Base-by-base conservation (phyloP, 92 coral and sea anemone species). In the Hydrozoanthus gracilis region DNA sequence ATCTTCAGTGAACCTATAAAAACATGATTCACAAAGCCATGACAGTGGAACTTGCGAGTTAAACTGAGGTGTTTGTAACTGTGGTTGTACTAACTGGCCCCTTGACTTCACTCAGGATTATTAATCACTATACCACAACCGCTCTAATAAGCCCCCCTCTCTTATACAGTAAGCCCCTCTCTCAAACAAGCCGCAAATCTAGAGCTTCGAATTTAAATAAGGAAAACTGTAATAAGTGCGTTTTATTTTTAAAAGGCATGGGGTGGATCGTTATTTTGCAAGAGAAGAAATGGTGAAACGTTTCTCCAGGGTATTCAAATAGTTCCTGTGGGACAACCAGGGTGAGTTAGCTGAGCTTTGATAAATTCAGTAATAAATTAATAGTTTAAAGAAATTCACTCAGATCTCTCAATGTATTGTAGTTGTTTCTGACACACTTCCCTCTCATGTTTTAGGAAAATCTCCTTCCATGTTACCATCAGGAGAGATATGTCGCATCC, bases 301-400 rank as follows among this genome's bases (percentile, higher is more conserved):
- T 93, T 92, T 82, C 85, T 88, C 46, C 99, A 97, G 87, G 88
- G 92, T 91, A 95, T 95, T 20, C 95, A 97, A 69, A 93, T 97
- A 86, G 90, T 97, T 88, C 99, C 99, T 73, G 93, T 97, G 47
- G 99, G 99, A 79, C 92, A 95, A 87, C 98, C 98, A 68, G 97
- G 98, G 98, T 95, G 78, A 91, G 98, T 71, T 27, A 27, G 39
- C 39, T 27, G 39, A 27, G 39, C 39, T 27, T 27, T 27, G 2
- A 27, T 27, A 27, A 27, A 27, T 27, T 27, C 39, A 27, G 2
- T 27, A 27, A 27, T 27, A 9, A 69, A 35, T 69, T 9, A 20
- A 14, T 70, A 13, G 17, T 11, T 44, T 45, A 15, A n/a, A n/a
- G 15, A n/a, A 10, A 52, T 17, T 12, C 7, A 4, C 50, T 62